Evolutionary conservation across 2,797 vertebrate genomes (phyloP).

Genomic region (Clarias fuscus): DNA sequence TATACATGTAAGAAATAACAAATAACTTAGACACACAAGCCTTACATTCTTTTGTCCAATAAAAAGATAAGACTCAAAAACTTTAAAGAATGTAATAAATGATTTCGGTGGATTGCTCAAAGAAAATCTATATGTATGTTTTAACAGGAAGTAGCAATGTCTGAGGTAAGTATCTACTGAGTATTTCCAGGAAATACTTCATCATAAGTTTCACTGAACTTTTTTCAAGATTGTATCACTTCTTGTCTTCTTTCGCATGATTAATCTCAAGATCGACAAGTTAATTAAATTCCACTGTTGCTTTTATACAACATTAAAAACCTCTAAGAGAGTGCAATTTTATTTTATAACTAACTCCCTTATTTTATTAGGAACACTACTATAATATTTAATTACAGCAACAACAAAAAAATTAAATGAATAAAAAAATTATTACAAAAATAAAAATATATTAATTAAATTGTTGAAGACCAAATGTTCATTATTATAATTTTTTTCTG

Average conservation of each 20-base stretch:
- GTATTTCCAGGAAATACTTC: neutral
- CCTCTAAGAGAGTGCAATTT: neutral
- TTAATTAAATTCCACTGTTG: neutral
- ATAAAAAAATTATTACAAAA: too few relatives aligned
- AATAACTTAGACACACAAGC: neutral
- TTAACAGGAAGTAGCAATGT: conserved; percentile 61
- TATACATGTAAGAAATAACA: neutral
- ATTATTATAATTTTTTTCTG: neutral
- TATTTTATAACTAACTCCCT: neutral
- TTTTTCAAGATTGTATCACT: conserved; percentile 11
- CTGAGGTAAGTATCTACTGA: conserved; percentile 66
- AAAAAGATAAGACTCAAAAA: neutral
- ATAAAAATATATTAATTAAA: too few relatives aligned
- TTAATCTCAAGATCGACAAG: conserved; percentile 63
- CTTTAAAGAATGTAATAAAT: neutral
- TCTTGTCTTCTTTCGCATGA: conserved; percentile 10
- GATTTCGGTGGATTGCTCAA: neutral
- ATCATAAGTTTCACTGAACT: neutral
- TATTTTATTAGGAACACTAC: too few relatives aligned
- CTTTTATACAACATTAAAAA: neutral
- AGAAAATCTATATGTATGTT: conserved; percentile 2
- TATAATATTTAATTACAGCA: too few relatives aligned
- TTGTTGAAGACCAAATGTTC: neutral
- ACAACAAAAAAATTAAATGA: too few relatives aligned
- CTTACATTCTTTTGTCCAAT: neutral